Conservation (phyloP, 1,140 invertebrate species). For the Neodiprion lecontei region DNA sequence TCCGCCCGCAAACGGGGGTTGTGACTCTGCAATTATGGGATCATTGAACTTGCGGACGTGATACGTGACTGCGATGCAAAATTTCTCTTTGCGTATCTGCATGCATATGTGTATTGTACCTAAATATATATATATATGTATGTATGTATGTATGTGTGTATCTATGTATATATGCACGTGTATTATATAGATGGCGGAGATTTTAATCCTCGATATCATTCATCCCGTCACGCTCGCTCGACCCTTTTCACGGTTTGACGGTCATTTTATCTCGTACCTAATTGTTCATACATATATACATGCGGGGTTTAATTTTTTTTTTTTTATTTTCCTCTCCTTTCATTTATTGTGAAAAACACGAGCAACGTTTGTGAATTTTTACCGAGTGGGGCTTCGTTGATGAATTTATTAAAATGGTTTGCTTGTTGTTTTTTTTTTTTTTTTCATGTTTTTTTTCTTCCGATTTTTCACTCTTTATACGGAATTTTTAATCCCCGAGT, state of each 20-base stretch:
- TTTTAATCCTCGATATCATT: conserved; percentile 5
- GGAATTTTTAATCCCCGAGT: too few relatives aligned
- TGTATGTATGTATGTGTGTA: too few relatives aligned
- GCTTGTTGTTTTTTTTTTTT: too few relatives aligned
- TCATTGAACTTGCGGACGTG: background rate
- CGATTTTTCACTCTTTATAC: too few relatives aligned
- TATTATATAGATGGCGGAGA: background rate
- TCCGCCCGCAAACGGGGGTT: too few relatives aligned
- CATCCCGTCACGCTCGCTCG: background rate
- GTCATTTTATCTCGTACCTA: background rate
- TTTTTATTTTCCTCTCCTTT: background rate
- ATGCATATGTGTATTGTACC: too few relatives aligned
- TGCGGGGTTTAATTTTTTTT: background rate
- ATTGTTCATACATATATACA: too few relatives aligned
- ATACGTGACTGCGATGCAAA: conserved; percentile 1
- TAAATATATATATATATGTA: too few relatives aligned
- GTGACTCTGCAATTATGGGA: background rate
- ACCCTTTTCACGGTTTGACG: background rate
- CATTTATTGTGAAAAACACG: background rate
- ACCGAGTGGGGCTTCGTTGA: too few relatives aligned
- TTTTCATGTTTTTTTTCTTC: too few relatives aligned
- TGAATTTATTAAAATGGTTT: too few relatives aligned
- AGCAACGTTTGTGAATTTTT: background rate
- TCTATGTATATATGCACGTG: too few relatives aligned
- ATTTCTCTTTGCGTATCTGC: background rate